Percentiles rank a stretch among this genome's conserved stretches.
Evolutionary conservation across 1,140 invertebrate species (phyloP).

Genomic region (Drosophila rhopaloa): DNA sequence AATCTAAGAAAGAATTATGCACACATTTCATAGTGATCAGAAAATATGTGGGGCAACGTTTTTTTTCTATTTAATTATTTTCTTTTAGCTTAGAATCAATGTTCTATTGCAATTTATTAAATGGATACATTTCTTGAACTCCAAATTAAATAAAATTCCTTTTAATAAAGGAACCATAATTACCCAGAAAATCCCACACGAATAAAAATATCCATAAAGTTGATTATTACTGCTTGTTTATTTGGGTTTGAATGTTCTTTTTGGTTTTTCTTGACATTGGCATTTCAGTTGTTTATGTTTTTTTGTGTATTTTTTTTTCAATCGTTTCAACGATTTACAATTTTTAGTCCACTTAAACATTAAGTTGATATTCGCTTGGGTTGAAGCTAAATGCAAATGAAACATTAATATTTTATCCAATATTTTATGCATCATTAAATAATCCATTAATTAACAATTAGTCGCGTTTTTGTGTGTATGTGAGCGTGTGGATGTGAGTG

Average conservation of each 20-base stretch:
- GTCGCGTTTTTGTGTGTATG: conserved; percentile 30
- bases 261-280: conserved; percentile 49
- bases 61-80: neutral
- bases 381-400: conserved; percentile 57
- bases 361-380: conserved; percentile 50
- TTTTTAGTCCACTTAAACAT: conserved; percentile 53
- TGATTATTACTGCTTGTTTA: conserved; percentile 48
- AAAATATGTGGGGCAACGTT: neutral
- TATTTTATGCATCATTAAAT: conserved; percentile 79
- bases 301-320: conserved; percentile 13
- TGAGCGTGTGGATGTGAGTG: conserved; percentile 18
- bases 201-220: neutral
- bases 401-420: conserved; percentile 68
- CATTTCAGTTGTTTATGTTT: conserved; percentile 34
- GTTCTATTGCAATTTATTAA: neutral
- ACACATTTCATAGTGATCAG: neutral
- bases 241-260: conserved; percentile 44
- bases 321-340: conserved; percentile 37
- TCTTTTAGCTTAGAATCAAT: neutral
- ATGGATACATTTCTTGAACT: no score
- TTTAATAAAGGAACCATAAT: neutral
- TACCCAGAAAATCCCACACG: neutral
- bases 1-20: neutral
- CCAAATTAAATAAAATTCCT: no score
- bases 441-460: conserved; percentile 82